Percentiles rank a stretch among this genome's conserved stretches.
Conservation (phyloP, 2,113 vertebrate genomes). For the Bambusicola thoracicus region DNA sequence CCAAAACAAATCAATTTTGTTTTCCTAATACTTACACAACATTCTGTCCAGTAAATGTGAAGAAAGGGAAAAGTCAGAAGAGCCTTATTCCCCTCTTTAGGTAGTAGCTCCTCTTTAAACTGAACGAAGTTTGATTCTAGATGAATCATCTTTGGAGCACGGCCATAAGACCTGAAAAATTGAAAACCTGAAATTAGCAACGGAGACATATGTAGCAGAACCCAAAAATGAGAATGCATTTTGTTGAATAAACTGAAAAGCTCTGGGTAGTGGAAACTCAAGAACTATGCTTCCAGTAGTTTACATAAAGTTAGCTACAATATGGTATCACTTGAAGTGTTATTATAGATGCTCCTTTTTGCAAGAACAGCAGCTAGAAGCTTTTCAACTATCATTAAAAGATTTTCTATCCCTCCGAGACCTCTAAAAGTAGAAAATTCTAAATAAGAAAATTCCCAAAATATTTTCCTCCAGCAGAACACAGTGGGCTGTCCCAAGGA, state of each 20-base stretch:
- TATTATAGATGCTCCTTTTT: neutral
- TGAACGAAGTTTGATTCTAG: constrained; percentile 99
- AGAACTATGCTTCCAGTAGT: neutral
- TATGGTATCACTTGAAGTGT: neutral
- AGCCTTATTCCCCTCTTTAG: constrained; percentile 96
- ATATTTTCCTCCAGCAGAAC: neutral
- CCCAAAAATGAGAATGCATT: neutral
- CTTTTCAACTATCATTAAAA: neutral
- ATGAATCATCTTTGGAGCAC: constrained; percentile 98
- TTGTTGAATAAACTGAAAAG: neutral
- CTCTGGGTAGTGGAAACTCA: neutral
- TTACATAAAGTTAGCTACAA: neutral
- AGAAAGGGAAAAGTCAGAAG: constrained; percentile 98
- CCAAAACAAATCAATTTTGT: neutral
- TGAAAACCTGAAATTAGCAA: neutral
- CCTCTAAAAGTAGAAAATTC: neutral
- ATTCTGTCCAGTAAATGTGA: constrained; percentile 98
- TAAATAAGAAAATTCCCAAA: neutral
- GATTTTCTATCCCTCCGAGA: neutral
- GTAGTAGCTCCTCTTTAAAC: constrained; percentile 97
- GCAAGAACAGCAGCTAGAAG: neutral
- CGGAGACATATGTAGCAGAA: neutral
- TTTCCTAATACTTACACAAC: constrained; percentile 88
- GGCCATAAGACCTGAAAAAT: constrained; percentile 90
- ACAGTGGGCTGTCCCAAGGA: neutral